Conservation (phyloP, 1,140 invertebrate genomes). For the Macrostomum lignano region DNA sequence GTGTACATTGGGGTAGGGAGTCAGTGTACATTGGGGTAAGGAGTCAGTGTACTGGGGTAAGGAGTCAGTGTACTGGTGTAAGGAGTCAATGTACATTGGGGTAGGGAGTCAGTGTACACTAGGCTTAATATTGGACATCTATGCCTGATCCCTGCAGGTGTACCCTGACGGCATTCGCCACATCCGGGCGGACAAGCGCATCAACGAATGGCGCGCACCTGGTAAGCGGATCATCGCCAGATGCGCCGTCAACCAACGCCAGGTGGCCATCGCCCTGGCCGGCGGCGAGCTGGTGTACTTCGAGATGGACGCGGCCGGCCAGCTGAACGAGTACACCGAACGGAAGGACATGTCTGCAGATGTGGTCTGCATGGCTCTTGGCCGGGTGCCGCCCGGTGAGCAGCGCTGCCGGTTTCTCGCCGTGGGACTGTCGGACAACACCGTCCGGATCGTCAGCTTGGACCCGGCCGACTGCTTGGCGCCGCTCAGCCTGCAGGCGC, state of each 20-base stretch:
- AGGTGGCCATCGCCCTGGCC: conserved; percentile 84
- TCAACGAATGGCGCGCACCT: conserved; percentile 95
- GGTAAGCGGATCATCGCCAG: conserved; percentile 84
- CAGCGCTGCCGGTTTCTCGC: conserved; percentile 80
- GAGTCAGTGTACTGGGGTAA: too few species aligned
- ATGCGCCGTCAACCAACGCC: conserved; percentile 88
- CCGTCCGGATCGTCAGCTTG: conserved; percentile 80
- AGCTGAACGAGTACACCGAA: conserved; percentile 89
- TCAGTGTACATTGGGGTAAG: too few species aligned
- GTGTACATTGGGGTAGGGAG: too few species aligned
- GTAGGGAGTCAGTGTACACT: too few species aligned
- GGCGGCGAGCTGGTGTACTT: conserved; percentile 96
- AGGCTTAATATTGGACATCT: too few species aligned
- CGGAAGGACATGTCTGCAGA: conserved; percentile 78
- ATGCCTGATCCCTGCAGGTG: too few species aligned
- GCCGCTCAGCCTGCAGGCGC: conserved; percentile 69
- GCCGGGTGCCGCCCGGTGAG: conserved; percentile 69
- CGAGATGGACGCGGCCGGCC: conserved; percentile 96
- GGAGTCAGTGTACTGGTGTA: too few species aligned
- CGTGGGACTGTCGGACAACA: conserved; percentile 77
- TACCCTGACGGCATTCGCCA: conserved; percentile 96
- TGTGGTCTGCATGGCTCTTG: conserved; percentile 90
- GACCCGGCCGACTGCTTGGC: conserved; percentile 59
- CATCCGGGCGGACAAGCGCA: conserved; percentile 76
- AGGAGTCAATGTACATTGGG: too few species aligned